These are phyloP conservation scores for Rhinolophus sinicus DNA, from an alignment of 2,113 vertebrate species.

Conservation along the genomic window DNA sequence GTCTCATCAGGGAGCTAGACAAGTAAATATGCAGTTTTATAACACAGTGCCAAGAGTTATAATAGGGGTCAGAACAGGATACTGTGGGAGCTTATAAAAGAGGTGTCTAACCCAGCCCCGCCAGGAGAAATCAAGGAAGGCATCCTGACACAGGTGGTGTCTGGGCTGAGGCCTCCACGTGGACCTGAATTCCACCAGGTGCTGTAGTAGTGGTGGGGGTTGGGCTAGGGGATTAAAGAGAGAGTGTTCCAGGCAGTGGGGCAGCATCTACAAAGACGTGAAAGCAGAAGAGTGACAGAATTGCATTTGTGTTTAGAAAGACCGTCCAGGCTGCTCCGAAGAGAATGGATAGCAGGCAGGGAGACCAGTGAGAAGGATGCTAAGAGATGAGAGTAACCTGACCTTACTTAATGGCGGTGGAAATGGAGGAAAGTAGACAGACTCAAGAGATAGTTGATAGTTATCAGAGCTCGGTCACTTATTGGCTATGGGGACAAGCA, in stretches of 20 bases:
- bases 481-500: neutral
- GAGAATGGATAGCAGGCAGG: neutral
- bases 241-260: neutral
- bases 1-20: neutral
- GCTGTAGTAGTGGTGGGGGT: rapidly evolving
- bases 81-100: neutral
- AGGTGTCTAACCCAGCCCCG: neutral
- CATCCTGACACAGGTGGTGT: neutral
- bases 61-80: neutral
- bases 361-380: neutral
- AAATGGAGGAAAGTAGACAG: neutral
- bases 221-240: neutral
- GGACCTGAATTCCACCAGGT: neutral
- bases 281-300: neutral
- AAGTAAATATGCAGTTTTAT: neutral
- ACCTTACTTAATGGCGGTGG: neutral
- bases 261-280: neutral
- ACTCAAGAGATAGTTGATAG: neutral
- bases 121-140: neutral
- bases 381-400: neutral
- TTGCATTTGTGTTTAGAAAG: neutral
- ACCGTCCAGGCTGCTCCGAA: neutral
- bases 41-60: neutral
- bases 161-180: neutral
- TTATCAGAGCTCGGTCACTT: neutral